phyloP scores from a whole-genome alignment of 1,140 invertebrate species.

The Zaprionus ornatus region DNA sequence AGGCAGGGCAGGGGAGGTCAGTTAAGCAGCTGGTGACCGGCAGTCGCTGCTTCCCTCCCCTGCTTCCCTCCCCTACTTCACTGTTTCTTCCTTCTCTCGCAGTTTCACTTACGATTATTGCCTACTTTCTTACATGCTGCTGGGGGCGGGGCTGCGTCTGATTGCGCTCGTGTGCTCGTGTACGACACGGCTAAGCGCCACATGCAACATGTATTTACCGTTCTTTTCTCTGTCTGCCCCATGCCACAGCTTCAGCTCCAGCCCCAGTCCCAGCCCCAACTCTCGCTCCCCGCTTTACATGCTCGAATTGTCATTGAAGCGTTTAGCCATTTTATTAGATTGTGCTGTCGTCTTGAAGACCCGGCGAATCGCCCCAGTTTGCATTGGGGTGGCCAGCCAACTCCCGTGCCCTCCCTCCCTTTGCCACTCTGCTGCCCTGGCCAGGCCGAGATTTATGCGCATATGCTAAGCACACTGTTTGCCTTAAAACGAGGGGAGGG shows the following conservation, averaged over 20 bases:
- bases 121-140: conserved; percentile 55
- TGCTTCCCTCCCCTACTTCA: not conserved
- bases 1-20: conserved; percentile 15
- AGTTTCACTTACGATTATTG: conserved; percentile 80
- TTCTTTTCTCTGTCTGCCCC: conserved; percentile 22
- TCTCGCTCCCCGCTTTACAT: conserved; percentile 59
- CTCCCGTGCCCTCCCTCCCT: not conserved
- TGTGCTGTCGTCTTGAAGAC: conserved; percentile 70
- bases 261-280: not conserved
- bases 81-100: not conserved
- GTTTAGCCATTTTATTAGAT: conserved; percentile 82
- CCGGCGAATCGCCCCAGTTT: conserved; percentile 58
- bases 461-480: conserved; percentile 74
- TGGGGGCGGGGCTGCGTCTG: conserved; percentile 40
- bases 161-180: conserved; percentile 51
- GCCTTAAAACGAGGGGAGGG: conserved; percentile 8
- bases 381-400: conserved; percentile 18
- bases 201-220: conserved; percentile 76
- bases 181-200: conserved; percentile 74
- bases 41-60: not conserved
- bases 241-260: not conserved
- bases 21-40: conserved; percentile 42
- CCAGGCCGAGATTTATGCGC: conserved; percentile 72
- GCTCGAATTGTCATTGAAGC: conserved; percentile 82
- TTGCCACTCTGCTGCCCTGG: not conserved